Base-by-base conservation (phyloP, 2,888 invertebrate genomes). In the Rhagonycha fulva region DNA sequence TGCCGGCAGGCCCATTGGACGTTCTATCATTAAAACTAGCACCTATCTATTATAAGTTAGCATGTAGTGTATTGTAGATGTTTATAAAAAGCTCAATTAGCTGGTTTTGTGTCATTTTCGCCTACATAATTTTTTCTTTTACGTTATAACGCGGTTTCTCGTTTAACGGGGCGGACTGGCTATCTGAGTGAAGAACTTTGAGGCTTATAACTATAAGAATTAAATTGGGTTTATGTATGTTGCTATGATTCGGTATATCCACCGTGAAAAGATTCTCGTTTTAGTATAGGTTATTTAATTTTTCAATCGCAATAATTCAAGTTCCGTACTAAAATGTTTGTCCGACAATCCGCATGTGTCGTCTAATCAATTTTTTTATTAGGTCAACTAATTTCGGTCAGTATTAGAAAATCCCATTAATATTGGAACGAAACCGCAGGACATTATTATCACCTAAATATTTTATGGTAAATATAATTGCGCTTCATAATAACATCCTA, bases 391-490 rank as follows among this genome's bases (percentile, higher is more conserved):
- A 62, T 71, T 71, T 32, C 66, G 71, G 71, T 72, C 71, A 60
- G 60, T 63, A n/a, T n/a, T n/a, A 47, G 9, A 67, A 14, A 72
- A 28, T 26, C 60, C 23, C 26, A 72, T 63, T 28, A 68, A 19
- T 32, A 32, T 70, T 73, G 12, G 10, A 73, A 14, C 30, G 30
- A 60, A 67, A 73, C 74, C 74, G 70, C 69, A 74, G 63, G 32
- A 62, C 60, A 73, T 63, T 70, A 67, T 62, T 70, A 70, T 26
- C 63, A 60, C 71, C 70, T 78, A 69, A 76, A 78, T 78, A 78
- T 74, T 76, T 76, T 69, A 78, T 63, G 68, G 63, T 69, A 70
- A 71, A 76, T 74, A 70, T 76, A 76, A 78, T 78, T 78, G 76
- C 76, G 68, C 24, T 66, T 70, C 73, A 73, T 76, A 76, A 76